Percentiles rank a stretch among this genome's conserved stretches.
Evolutionary conservation across 2,113 vertebrate species (phyloP).

Genomic region (Oryzias woworae): DNA sequence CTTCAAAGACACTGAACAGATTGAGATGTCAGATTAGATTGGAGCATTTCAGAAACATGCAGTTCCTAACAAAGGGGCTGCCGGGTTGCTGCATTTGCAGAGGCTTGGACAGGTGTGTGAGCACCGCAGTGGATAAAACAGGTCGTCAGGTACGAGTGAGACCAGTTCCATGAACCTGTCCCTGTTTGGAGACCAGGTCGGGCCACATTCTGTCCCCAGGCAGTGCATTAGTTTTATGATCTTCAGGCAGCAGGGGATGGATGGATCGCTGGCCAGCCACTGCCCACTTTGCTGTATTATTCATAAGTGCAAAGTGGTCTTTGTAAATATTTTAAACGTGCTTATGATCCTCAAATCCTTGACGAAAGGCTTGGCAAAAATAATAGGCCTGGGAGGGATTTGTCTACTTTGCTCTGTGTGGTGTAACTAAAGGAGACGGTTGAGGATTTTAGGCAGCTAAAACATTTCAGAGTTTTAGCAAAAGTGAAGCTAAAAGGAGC

Average conservation of each 20-base stretch:
- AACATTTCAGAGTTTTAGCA: constrained; percentile 16
- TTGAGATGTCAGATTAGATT: constrained; percentile 71
- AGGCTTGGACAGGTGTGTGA: constrained; percentile 57
- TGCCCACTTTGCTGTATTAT: constrained; percentile 81
- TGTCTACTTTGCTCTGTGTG: constrained; percentile 43
- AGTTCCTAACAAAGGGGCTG: constrained; percentile 64
- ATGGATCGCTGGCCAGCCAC: constrained; percentile 71
- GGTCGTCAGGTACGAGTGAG: constrained; percentile 32
- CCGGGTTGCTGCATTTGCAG: constrained; percentile 62
- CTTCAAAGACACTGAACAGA: constrained; percentile 70
- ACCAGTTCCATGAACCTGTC: constrained; percentile 37
- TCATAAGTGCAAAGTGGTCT: constrained; percentile 83
- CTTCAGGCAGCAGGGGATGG: constrained; percentile 64
- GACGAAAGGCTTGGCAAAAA: constrained; percentile 58
- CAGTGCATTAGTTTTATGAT: constrained; percentile 83
- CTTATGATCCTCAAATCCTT: constrained; percentile 79
- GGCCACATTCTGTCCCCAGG: constrained; percentile 58
- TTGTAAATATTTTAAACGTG: constrained; percentile 86
- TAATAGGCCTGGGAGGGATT: constrained; percentile 48
- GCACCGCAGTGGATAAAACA: constrained; percentile 39
- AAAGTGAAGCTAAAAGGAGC: constrained; percentile 33
- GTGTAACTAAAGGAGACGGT: constrained; percentile 37
- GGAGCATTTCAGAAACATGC: constrained; percentile 61
- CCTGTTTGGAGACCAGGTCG: constrained; percentile 42
- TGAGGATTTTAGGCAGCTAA: constrained; percentile 46